These are phyloP conservation scores for Orchesella cincta DNA, from an alignment of 1,140 invertebrate species.

Conservation along the genomic window DNA sequence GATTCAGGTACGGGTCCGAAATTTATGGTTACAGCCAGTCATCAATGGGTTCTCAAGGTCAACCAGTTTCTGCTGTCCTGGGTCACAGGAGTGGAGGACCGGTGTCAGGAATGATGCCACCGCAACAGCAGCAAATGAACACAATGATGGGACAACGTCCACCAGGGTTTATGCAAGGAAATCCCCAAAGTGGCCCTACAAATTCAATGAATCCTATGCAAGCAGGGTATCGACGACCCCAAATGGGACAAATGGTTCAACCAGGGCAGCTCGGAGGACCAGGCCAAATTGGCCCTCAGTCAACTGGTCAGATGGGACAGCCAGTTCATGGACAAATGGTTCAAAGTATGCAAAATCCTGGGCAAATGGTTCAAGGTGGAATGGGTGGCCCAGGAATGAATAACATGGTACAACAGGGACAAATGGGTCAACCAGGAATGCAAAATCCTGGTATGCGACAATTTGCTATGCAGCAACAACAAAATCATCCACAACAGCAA, in stretches of 20 bases:
- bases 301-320: slow-evolving; percentile 38
- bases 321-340: slow-evolving; percentile 25
- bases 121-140: slow-evolving; percentile 51
- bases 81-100: background rate
- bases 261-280: slow-evolving; percentile 35
- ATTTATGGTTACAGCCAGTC: slow-evolving; percentile 50
- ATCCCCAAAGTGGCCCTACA: slow-evolving; percentile 21
- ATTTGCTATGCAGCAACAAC: slow-evolving; percentile 50
- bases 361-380: slow-evolving; percentile 20
- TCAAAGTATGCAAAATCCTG: slow-evolving; percentile 33
- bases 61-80: slow-evolving; percentile 39
- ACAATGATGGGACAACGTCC: slow-evolving; percentile 44
- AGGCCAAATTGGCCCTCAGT: slow-evolving; percentile 34
- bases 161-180: slow-evolving; percentile 41
- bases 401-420: slow-evolving; percentile 27
- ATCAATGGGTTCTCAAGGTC: slow-evolving; percentile 39
- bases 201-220: slow-evolving; percentile 35
- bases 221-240: slow-evolving; percentile 16
- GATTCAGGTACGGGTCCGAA: too few relatives aligned
- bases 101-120: slow-evolving; percentile 55
- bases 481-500: slow-evolving; percentile 52
- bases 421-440: slow-evolving; percentile 39
- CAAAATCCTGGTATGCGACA: slow-evolving; percentile 33
- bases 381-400: slow-evolving; percentile 16
- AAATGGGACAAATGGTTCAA: slow-evolving; percentile 38